These are phyloP conservation scores for Oophaga sylvatica DNA, from an alignment of 2,797 vertebrate species.

Conservation along the genomic window DNA sequence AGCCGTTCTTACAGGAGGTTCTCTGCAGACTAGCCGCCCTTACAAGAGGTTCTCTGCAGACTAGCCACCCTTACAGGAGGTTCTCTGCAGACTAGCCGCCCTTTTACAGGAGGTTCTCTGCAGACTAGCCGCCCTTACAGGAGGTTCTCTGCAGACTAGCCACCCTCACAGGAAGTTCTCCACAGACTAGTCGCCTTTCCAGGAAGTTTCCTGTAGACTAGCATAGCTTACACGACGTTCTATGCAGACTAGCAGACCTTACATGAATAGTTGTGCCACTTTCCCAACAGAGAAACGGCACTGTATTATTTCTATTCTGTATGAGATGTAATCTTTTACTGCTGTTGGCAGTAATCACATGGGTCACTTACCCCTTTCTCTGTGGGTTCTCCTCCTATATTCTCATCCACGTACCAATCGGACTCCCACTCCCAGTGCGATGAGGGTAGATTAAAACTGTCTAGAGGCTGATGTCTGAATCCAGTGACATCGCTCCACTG, in stretches of 20 bases:
- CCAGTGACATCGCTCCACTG: conserved; percentile 94
- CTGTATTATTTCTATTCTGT: background rate
- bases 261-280: background rate
- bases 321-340: background rate
- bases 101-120: background rate
- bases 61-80: background rate
- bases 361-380: conserved; percentile 87
- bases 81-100: background rate
- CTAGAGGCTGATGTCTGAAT: conserved; percentile 84
- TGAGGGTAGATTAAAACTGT: conserved; percentile 84
- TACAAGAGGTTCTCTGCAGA: background rate
- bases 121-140: background rate
- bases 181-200: background rate
- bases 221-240: background rate
- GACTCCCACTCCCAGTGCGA: conserved; percentile 96
- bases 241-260: background rate
- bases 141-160: background rate
- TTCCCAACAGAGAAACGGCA: background rate
- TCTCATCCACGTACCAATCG: conserved; percentile 95
- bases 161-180: no score
- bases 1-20: no score
- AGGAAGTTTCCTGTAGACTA: background rate
- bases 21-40: no score
- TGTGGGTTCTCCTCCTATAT: conserved; percentile 92
- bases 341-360: background rate